Percentiles rank a stretch among this genome's conserved stretches.
phyloP scores from a whole-genome alignment of 2,888 invertebrate genomes.

The Cancer borealis region DNA sequence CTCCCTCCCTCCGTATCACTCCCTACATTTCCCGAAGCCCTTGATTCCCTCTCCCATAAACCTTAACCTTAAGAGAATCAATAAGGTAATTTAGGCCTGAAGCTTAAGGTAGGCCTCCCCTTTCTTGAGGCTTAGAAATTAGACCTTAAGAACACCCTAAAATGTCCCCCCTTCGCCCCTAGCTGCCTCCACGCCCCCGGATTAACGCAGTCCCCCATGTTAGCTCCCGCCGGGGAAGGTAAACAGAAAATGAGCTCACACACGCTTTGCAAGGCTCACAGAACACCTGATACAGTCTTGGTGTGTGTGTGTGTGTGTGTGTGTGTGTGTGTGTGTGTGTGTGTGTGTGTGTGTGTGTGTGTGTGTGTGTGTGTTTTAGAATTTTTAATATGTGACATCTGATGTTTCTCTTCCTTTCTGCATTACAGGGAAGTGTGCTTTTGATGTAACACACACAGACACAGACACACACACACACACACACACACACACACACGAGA shows the following conservation, averaged over 20 bases:
- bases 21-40: constrained; percentile 37
- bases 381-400: background rate
- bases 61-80: constrained; percentile 34
- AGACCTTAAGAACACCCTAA: constrained; percentile 21
- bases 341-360: constrained; percentile 33
- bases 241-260: constrained; percentile 37
- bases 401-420: background rate
- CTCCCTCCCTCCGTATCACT: background rate
- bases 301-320: constrained; percentile 6
- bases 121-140: constrained; percentile 34
- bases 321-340: background rate
- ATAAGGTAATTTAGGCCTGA: constrained; percentile 37
- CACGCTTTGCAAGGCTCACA: constrained; percentile 6
- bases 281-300: constrained; percentile 24
- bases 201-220: constrained; percentile 1
- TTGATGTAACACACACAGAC: background rate
- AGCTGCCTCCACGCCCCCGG: background rate
- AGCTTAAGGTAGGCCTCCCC: constrained; percentile 24
- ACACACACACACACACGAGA: constrained; percentile 28
- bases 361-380: background rate
- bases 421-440: background rate
- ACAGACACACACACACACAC: constrained; percentile 29
- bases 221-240: background rate
- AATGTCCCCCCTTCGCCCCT: background rate
- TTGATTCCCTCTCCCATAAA: constrained; percentile 23